These are phyloP conservation scores for Manis javanica DNA, from an alignment of 2,797 vertebrate genomes.

Conservation along the genomic window DNA sequence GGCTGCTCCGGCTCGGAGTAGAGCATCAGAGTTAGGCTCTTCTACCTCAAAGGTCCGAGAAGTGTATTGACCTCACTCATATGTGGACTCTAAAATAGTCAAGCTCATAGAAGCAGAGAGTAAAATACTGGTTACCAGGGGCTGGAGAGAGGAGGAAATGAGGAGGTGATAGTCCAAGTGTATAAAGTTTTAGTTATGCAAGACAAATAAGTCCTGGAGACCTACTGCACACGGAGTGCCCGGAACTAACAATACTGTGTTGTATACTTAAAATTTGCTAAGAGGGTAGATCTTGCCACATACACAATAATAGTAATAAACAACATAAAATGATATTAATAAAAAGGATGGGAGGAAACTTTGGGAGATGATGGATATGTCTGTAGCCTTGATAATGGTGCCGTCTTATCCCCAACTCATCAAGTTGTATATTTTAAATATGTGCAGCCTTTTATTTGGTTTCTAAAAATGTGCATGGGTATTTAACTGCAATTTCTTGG, in stretches of 20 bases:
- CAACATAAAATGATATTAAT: background rate
- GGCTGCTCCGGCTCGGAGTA: background rate
- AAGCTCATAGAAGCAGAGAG: background rate
- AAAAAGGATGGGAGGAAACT: background rate
- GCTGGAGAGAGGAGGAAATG: background rate
- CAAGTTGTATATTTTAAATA: background rate
- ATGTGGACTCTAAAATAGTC: background rate
- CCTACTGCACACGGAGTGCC: too few species aligned
- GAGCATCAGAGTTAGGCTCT: background rate
- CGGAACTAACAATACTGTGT: background rate
- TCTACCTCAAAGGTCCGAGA: rapidly evolving
- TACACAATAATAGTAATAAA: background rate
- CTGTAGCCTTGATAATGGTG: background rate
- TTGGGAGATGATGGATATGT: background rate
- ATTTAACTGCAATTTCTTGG: background rate
- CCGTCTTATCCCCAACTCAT: background rate
- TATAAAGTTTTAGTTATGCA: background rate
- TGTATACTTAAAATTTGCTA: background rate
- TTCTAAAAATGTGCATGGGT: background rate
- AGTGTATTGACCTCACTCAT: background rate
- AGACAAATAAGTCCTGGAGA: background rate
- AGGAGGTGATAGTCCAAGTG: background rate
- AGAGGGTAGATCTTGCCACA: background rate
- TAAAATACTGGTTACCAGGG: background rate
- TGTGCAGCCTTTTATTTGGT: background rate